Conservation (phyloP, 92 coral and sea anemone species). For the Isaurus tuberculatus region DNA sequence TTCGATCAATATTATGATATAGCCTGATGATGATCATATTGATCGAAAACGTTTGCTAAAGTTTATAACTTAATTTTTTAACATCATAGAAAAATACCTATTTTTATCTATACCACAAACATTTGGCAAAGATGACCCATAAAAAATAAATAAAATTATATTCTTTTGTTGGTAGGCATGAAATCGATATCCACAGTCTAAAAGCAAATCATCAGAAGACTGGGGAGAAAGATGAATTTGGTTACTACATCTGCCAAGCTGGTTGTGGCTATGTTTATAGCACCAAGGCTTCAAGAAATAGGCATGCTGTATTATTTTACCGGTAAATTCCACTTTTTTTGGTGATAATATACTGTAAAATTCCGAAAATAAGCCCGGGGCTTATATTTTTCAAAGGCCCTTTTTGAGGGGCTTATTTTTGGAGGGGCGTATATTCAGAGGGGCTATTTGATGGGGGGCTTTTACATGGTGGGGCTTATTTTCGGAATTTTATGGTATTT, state of each 20-base stretch:
- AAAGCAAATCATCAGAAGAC: background rate
- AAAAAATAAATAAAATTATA: background rate
- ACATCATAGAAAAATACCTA: background rate
- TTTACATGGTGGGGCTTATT: too few species aligned
- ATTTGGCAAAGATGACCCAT: background rate
- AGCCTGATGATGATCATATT: too few species aligned
- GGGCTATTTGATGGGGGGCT: too few species aligned
- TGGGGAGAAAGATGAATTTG: slow-evolving; percentile 15
- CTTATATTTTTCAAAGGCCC: too few species aligned
- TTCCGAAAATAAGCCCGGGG: background rate
- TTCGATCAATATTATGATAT: background rate
- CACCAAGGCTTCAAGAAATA: slow-evolving; percentile 6
- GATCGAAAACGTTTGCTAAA: too few species aligned
- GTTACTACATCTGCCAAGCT: slow-evolving; percentile 11
- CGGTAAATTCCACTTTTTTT: background rate
- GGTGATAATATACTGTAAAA: background rate
- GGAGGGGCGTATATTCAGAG: too few species aligned
- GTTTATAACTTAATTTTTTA: background rate
- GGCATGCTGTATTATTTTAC: background rate
- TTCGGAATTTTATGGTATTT: too few species aligned
- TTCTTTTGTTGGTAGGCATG: background rate
- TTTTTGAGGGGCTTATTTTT: too few species aligned
- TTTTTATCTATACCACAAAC: background rate
- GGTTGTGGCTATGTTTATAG: slow-evolving; percentile 37
- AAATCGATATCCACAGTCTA: slow-evolving; percentile 13